phyloP scores from a whole-genome alignment of 1,140 invertebrate genomes.

The Bombus superbus region DNA sequence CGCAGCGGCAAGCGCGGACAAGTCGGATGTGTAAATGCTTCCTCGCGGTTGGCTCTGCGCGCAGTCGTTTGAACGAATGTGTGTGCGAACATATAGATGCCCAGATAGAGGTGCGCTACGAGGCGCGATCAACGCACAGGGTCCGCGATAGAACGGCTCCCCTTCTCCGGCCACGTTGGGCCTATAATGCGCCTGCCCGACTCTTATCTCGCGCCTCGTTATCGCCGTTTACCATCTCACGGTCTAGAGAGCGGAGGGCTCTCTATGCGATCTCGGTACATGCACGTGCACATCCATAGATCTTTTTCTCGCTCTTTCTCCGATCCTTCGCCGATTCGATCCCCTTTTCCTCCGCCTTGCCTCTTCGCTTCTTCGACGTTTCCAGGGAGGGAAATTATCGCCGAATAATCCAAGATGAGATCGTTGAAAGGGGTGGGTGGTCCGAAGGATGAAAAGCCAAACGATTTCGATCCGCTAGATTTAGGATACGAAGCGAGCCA shows the following conservation, averaged over 20 bases:
- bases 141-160: conserved; percentile 31
- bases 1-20: neutral
- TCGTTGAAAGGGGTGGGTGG: neutral
- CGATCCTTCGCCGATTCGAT: conserved; percentile 56
- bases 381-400: conserved; percentile 54
- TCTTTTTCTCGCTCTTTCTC: conserved; percentile 54
- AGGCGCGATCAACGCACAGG: conserved; percentile 6
- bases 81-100: conserved; percentile 47
- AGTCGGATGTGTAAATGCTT: conserved; percentile 9
- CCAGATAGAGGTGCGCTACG: conserved; percentile 49
- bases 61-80: neutral
- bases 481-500: neutral
- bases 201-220: conserved; percentile 73
- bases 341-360: conserved; percentile 14
- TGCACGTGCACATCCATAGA: conserved; percentile 27
- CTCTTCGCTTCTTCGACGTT: conserved; percentile 38
- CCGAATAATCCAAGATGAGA: conserved; percentile 47
- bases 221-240: conserved; percentile 72
- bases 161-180: neutral
- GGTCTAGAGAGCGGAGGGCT: conserved; percentile 42
- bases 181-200: conserved; percentile 57
- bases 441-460: neutral
- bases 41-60: neutral
- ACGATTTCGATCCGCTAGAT: neutral
- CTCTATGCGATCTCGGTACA: neutral